Conservation (phyloP, 2,797 vertebrate species). For the Mormyrops attenuatus region DNA sequence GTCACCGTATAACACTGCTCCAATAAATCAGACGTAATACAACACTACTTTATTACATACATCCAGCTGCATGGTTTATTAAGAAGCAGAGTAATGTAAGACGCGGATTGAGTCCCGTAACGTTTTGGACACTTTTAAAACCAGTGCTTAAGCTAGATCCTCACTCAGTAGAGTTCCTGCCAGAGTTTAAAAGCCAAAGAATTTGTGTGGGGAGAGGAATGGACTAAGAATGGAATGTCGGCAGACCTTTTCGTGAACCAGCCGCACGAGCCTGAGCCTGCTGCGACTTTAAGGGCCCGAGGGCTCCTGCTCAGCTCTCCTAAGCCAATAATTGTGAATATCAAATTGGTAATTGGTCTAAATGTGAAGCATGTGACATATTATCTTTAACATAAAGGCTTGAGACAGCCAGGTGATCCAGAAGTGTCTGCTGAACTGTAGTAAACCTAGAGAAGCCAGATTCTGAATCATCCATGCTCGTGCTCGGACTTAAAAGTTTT, state of each 20-base stretch:
- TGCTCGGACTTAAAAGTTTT: background rate
- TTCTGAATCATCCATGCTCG: background rate
- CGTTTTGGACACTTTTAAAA: background rate
- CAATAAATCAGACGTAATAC: background rate
- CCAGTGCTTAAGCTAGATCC: background rate
- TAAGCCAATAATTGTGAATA: conserved; percentile 11
- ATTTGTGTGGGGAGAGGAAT: conserved; percentile 5
- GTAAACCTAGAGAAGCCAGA: background rate
- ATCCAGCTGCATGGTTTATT: background rate
- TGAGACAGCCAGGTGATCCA: background rate
- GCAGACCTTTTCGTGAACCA: conserved; percentile 9
- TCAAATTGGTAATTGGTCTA: conserved; percentile 14
- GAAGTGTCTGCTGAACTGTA: background rate
- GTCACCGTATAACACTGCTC: background rate
- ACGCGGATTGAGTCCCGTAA: background rate
- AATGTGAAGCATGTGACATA: conserved; percentile 2
- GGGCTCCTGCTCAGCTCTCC: background rate
- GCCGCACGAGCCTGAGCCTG: background rate
- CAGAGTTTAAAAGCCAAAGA: background rate
- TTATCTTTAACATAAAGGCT: background rate
- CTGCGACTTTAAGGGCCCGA: background rate
- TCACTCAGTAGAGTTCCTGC: background rate
- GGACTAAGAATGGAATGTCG: background rate
- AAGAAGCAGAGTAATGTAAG: background rate
- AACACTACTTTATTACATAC: background rate